phyloP scores from a whole-genome alignment of 1,140 invertebrate species.

The Cataglyphis hispanica region DNA sequence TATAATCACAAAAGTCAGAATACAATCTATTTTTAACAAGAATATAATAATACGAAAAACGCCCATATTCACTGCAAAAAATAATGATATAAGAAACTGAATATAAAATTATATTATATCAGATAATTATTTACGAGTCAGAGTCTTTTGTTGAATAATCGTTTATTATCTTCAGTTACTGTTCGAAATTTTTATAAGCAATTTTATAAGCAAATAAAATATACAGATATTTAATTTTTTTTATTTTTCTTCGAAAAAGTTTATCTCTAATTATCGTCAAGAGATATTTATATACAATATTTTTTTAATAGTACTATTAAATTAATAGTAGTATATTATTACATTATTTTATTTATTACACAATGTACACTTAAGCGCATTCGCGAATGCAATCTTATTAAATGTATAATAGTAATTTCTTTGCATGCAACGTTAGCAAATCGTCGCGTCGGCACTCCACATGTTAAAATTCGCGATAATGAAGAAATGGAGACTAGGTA shows the following conservation, averaged over 20 bases:
- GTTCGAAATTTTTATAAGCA: background rate
- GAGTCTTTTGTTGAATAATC: background rate
- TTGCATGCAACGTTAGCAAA: slow-evolving; percentile 1
- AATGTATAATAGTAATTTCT: background rate
- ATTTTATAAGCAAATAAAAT: too few relatives aligned
- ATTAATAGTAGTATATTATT: background rate
- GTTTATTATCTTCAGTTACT: background rate
- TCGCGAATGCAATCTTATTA: background rate
- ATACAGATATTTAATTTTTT: background rate
- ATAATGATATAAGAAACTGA: background rate
- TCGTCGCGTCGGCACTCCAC: slow-evolving; percentile 25
- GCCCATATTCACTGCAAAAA: too few relatives aligned
- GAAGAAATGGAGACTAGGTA: slow-evolving; percentile 35
- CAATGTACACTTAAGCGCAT: background rate
- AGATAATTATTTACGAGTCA: background rate
- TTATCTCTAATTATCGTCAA: background rate
- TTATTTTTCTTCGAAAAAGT: background rate
- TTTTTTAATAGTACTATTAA: slow-evolving; percentile 5
- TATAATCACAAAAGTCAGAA: background rate
- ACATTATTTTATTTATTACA: background rate
- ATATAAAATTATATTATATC: background rate
- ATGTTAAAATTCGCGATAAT: slow-evolving; percentile 31
- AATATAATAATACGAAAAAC: background rate
- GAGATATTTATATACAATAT: slow-evolving; percentile 1
- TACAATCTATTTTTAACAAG: background rate